A percentile compares a stretch with the other conserved stretches of the same genome.
phyloP scores from a whole-genome alignment of 2,888 invertebrate genomes.

The Protodeltote pygarga region DNA sequence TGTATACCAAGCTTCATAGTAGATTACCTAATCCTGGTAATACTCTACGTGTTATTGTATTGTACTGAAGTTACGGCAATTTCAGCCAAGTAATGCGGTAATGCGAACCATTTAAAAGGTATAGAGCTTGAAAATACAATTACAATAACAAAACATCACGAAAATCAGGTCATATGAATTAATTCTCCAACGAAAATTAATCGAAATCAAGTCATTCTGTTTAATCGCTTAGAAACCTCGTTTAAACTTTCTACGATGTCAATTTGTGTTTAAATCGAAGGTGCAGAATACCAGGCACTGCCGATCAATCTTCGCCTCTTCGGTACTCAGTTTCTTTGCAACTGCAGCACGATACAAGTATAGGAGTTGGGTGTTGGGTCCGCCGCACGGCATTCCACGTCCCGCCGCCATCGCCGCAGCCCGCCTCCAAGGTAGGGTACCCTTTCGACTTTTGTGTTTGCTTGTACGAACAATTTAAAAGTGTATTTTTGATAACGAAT shows the following conservation, averaged over 20 bases:
- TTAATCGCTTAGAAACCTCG: conserved; percentile 42
- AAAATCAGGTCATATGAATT: conserved; percentile 21
- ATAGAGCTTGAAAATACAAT: not conserved
- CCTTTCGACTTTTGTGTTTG: conserved; percentile 22
- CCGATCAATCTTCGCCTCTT: conserved; percentile 69
- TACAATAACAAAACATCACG: not conserved
- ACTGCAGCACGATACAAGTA: conserved; percentile 63
- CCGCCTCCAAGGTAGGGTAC: conserved; percentile 59
- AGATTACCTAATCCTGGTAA: no score
- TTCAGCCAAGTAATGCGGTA: no score
- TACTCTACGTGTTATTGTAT: no score
- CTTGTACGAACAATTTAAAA: conserved; percentile 28
- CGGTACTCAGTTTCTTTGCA: conserved; percentile 61
- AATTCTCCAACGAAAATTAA: conserved; percentile 35
- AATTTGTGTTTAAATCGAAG: conserved; percentile 59
- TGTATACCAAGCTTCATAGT: no score
- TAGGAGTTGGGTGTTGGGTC: conserved; percentile 41
- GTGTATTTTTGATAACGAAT: conserved; percentile 15
- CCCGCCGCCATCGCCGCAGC: conserved; percentile 60
- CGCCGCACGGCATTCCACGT: conserved; percentile 79
- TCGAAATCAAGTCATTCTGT: conserved; percentile 36
- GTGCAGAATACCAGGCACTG: conserved; percentile 46
- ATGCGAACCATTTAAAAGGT: not conserved
- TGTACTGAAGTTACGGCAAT: no score
- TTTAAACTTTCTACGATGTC: conserved; percentile 52